Evolutionary conservation across 23 tunicate species (phyloP), one percentile per base, ranked within the genome.

Genomic region (Styela plicata): DNA sequence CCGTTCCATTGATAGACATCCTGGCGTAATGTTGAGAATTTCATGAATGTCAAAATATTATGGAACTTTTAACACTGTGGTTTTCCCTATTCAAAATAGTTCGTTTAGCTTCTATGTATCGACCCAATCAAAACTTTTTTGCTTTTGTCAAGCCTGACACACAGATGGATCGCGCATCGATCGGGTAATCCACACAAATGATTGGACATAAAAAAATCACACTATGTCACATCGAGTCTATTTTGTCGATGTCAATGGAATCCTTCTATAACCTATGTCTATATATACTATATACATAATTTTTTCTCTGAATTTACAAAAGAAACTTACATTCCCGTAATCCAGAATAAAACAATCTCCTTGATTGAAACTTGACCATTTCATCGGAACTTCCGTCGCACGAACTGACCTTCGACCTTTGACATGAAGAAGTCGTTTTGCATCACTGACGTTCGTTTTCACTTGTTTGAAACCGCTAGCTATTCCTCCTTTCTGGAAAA

Each of bases 1-100:
- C 99, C 99, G 57, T 96, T 91, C 99, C 99, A 96, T 82, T 96
- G 99, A 70, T 26, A 88, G 21, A 93, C 79, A 29, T 93, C 83
- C 98, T 93, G 79, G 5, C 57, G 57, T 5, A 79, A 28, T 18
- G 64, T 5, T n/a, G 31, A 25, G 7, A 25, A 66, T 17, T 5
- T 66, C 16, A 26, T 10, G 71, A 25, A 66, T 66, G 7, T 66
- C 31, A 66, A 66, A 66, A 66, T 66, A 66, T 66, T 66, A 3
- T 28, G 57, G 13, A 44, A 44, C 7, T n/a, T n/a, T 44, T 13
- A 44, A 44, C 7, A 44, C 13, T 44, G 7, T 44, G 57, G 57
- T 44, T 44, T n/a, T n/a, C n/a, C n/a, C n/a, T n/a, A n/a, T n/a
- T n/a, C n/a, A n/a, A n/a, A n/a, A n/a, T n/a, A n/a, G n/a, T n/a